Percentiles rank a stretch among this genome's conserved stretches.
Conservation (phyloP, 2,888 invertebrate species). For the Erannis defoliaria region DNA sequence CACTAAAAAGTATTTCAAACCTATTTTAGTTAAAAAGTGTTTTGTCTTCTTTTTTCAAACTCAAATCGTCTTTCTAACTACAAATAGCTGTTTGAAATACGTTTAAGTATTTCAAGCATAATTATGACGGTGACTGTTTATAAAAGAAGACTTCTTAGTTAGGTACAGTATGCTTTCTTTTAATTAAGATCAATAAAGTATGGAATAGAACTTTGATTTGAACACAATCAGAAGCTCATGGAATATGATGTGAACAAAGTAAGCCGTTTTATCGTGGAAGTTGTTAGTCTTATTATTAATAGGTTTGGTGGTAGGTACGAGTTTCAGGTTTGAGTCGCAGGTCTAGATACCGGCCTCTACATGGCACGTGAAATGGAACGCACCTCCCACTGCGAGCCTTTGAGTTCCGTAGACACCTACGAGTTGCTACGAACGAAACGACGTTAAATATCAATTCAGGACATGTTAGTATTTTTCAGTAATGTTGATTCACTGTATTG, state of each 20-base stretch:
- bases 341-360: conserved; percentile 12
- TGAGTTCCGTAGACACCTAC: conserved; percentile 12
- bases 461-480: conserved; percentile 29
- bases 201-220: neutral
- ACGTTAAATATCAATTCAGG: conserved; percentile 49
- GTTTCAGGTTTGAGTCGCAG: neutral
- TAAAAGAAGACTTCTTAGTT: too few relatives aligned
- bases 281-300: conserved; percentile 13
- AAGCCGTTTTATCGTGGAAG: conserved; percentile 14
- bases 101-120: too few relatives aligned
- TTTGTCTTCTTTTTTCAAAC: too few relatives aligned
- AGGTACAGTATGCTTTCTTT: too few relatives aligned
- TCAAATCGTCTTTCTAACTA: too few relatives aligned
- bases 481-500: conserved; percentile 39
- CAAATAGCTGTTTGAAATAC: too few relatives aligned
- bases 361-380: conserved; percentile 11
- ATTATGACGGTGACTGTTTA: too few relatives aligned
- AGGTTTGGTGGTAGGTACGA: conserved; percentile 12
- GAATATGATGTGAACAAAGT: conserved; percentile 3
- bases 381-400: neutral
- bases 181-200: neutral
- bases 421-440: conserved; percentile 21
- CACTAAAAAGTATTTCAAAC: too few relatives aligned
- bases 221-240: neutral
- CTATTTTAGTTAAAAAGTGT: too few relatives aligned